phyloP scores from a whole-genome alignment of 2,113 vertebrate genomes.

The Lophius piscatorius region DNA sequence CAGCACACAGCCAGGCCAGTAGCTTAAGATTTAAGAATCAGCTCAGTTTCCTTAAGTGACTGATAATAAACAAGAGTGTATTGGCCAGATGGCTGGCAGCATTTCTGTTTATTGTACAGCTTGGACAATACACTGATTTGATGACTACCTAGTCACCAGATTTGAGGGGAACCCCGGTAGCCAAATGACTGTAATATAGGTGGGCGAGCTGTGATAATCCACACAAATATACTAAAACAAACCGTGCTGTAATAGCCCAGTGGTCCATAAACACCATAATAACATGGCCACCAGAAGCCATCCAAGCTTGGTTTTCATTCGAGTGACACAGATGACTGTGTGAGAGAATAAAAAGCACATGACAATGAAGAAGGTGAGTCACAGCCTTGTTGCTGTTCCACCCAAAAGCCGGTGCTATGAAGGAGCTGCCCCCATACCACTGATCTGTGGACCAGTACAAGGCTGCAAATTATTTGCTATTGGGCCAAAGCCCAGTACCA shows the following conservation, averaged over 20 bases:
- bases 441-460: too few species aligned
- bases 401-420: not conserved
- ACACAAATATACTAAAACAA: slow-evolving; percentile 6
- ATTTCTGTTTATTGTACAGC: slow-evolving; percentile 13
- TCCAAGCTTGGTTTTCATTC: slow-evolving; percentile 1
- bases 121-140: slow-evolving; percentile 15
- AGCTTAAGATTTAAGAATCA: slow-evolving; percentile 32
- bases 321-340: slow-evolving; percentile 23
- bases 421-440: not conserved
- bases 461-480: too few species aligned
- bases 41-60: slow-evolving; percentile 18
- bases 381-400: slow-evolving; percentile 16
- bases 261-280: slow-evolving; percentile 33
- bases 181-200: slow-evolving; percentile 27
- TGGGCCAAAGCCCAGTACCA: too few species aligned
- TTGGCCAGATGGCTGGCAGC: slow-evolving; percentile 41
- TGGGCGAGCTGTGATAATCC: slow-evolving; percentile 35
- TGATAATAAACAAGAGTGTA: not conserved
- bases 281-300: slow-evolving; percentile 55
- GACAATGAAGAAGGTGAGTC: slow-evolving; percentile 36
- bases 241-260: slow-evolving; percentile 8
- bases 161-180: slow-evolving; percentile 25
- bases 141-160: slow-evolving; percentile 47
- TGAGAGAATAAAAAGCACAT: slow-evolving; percentile 50
- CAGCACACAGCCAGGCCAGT: slow-evolving; percentile 26